Evolutionary conservation across 2,797 vertebrate genomes (phyloP), one percentile per base, ranked within the genome.

Genomic region (Sciurus vulgaris): DNA sequence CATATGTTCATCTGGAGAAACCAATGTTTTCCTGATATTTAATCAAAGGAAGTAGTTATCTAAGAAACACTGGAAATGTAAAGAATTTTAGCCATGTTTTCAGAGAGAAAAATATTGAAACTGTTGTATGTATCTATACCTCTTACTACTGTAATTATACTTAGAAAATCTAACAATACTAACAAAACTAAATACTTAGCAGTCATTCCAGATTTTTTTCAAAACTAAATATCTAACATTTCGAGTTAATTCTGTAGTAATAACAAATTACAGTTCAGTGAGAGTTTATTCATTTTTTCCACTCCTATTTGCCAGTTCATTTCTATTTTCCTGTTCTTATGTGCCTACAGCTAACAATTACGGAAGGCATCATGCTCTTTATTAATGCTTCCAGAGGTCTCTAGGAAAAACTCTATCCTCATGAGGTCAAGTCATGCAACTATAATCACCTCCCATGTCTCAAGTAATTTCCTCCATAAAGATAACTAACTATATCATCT

Each of bases 41-140:
- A 78, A 33, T 67, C 56, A 90, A 82, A 95, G 74, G 20, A 86
- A 30, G 5, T 83, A 30, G 30, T 93, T 93, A 20, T 87, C 17
- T 87, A 78, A 89, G 28, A 30, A 47, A 95, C 28, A 49, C 17
- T 93, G 35, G 30, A 85, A 89, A 92, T 86, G 13, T 70, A 63
- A 70, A 61, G 54, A 92, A 81, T 93, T 93, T 84, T 73, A 54
- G 35, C 41, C 59, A 78, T 89, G 44, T 82, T 86, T 94, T 72
- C 51, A 82, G 54, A 87, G n/a, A 35, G 24, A 89, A n/a, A 94
- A 81, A 74, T 61, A 81, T 69, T 65, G 30, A 86, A 24, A 65
- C 41, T 81, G 12, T 47, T 69, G 8, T 63, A 41, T 51, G 47
- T 33, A 7, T 63, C 65, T 89, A 30, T 93, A 67, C 11, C 28